A percentile compares a stretch with the other conserved stretches of the same genome.
Evolutionary conservation across 1,140 invertebrate genomes (phyloP).

Genomic region (Lithobius niger): DNA sequence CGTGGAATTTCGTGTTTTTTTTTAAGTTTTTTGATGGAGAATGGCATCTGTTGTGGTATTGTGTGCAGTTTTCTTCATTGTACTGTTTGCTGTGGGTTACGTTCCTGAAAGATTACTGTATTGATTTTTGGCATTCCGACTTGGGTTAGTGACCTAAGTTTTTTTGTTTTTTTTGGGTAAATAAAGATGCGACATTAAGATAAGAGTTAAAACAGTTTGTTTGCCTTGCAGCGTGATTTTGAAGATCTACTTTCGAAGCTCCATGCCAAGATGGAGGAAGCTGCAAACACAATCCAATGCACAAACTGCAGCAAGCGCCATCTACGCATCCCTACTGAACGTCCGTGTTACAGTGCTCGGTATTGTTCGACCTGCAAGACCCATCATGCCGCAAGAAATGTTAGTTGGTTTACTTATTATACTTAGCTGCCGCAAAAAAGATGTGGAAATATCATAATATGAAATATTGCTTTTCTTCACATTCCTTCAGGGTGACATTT

Average conservation of each 20-base stretch:
- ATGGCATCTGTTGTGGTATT: too few species aligned
- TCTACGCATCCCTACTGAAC: conserved; percentile 62
- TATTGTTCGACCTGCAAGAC: conserved; percentile 81
- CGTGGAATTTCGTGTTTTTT: background rate
- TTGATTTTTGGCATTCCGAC: too few species aligned
- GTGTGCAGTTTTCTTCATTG: too few species aligned
- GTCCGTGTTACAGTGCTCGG: conserved; percentile 76
- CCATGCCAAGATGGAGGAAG: conserved; percentile 85
- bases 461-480: background rate
- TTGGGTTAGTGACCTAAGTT: too few species aligned
- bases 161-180: background rate
- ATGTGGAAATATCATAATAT: background rate
- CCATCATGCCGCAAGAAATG: conserved; percentile 79
- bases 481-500: conserved; percentile 69
- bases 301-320: conserved; percentile 82
- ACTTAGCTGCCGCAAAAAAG: background rate
- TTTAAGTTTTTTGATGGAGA: background rate
- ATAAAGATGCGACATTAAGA: background rate
- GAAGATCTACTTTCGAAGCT: conserved; percentile 51
- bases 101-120: too few species aligned
- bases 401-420: conserved; percentile 26
- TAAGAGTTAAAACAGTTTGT: background rate
- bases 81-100: too few species aligned
- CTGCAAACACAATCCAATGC: conserved; percentile 74
- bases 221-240: background rate